Conservation (phyloP, 2,113 vertebrate genomes). For the Balaeniceps rex region DNA sequence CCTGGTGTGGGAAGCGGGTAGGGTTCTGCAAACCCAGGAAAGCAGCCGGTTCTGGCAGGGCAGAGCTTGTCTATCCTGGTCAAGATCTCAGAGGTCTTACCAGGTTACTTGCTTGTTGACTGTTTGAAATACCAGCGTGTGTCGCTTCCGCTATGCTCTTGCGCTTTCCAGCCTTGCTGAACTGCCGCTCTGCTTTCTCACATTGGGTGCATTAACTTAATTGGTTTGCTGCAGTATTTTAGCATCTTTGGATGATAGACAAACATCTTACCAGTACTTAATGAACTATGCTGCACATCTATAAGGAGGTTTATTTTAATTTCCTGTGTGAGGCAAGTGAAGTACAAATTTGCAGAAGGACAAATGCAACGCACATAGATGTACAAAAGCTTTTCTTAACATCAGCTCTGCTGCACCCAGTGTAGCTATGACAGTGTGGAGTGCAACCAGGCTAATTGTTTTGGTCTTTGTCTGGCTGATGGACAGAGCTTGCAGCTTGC, state of each 20-base stretch:
- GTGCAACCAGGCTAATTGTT: neutral
- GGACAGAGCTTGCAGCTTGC: neutral
- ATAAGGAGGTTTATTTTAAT: neutral
- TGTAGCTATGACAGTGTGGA: neutral
- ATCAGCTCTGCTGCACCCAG: neutral
- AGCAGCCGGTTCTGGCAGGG: conserved; percentile 37
- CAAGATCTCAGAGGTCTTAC: conserved; percentile 49
- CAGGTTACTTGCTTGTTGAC: conserved; percentile 41
- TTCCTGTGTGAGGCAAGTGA: neutral
- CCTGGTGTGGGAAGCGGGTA: neutral
- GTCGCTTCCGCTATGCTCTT: neutral
- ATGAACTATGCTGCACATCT: neutral
- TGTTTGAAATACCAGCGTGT: conserved; percentile 35
- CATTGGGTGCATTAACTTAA: neutral
- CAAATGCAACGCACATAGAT: neutral
- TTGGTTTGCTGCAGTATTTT: neutral
- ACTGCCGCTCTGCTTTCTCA: neutral
- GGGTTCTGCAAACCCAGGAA: neutral
- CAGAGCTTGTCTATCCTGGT: conserved; percentile 33
- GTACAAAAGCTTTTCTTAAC: neutral
- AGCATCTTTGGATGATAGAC: neutral
- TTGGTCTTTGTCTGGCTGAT: neutral
- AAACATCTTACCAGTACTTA: neutral
- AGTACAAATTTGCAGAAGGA: neutral
- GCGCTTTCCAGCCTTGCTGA: neutral